Conservation (phyloP, 2,797 vertebrate genomes). For the Helostoma temminkii region DNA sequence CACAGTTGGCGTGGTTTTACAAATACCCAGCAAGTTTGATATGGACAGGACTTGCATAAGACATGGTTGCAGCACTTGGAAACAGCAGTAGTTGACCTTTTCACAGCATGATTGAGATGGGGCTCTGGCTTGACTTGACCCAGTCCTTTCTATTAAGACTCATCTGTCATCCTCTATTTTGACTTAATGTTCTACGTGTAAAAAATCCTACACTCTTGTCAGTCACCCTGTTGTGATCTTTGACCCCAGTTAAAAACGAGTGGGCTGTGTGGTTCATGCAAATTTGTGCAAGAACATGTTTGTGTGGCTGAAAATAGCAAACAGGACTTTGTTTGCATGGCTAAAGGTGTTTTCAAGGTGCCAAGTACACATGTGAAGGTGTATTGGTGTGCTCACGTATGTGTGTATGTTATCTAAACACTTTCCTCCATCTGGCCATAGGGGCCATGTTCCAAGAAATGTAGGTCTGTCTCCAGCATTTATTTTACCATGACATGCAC, state of each 20-base stretch:
- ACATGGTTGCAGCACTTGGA: not conserved
- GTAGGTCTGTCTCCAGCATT: not conserved
- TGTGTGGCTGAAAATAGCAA: slow-evolving; percentile 45
- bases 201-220: not conserved
- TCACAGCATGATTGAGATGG: slow-evolving; percentile 6
- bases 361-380: slow-evolving; percentile 15
- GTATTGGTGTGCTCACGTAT: not conserved
- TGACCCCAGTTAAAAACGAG: slow-evolving; percentile 10
- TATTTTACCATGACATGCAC: slow-evolving; percentile 10
- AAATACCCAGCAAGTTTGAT: slow-evolving; percentile 23
- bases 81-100: not conserved
- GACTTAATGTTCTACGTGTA: slow-evolving; percentile 3
- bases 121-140: not conserved
- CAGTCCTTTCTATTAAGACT: not conserved
- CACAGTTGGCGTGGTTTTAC: slow-evolving; percentile 11
- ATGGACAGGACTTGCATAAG: slow-evolving; percentile 19
- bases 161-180: slow-evolving; percentile 8
- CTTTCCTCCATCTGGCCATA: slow-evolving; percentile 16
- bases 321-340: slow-evolving; percentile 14
- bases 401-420: slow-evolving; percentile 58
- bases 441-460: slow-evolving; percentile 38
- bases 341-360: slow-evolving; percentile 42
- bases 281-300: not conserved
- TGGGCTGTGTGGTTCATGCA: not conserved
- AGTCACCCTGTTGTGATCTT: slow-evolving; percentile 7